Evolutionary conservation across 2,888 invertebrate genomes (phyloP), one percentile per base, ranked within the genome.

Genomic region (Embidobia sp.): DNA sequence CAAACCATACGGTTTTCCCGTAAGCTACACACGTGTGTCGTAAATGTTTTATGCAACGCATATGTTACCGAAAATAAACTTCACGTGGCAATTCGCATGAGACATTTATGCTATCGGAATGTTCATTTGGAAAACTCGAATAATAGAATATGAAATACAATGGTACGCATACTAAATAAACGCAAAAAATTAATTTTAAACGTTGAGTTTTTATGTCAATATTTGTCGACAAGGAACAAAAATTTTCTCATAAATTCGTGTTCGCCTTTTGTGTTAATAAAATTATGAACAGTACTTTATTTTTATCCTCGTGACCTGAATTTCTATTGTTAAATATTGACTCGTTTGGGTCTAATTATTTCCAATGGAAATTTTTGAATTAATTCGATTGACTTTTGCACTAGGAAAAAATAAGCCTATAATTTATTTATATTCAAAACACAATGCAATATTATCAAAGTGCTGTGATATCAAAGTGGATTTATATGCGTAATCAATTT

Each of bases 11-110:
- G 22, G 19, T 33, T 13, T 51, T 33, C 11, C n/a, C 10, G 11
- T 57, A 18, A 31, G 27, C 29, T 22, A 1, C 29, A 19, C 59
- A 44, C 15, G 46, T 46, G 33, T 22, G 13, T 15, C 44, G 11
- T 59, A 22, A 59, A 42, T 59, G 19, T 46, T 44, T 59, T 59
- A 46, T 59, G 44, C 19, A 59, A 33, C 44, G 10, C 18, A 44
- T 33, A 13, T 44, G 19, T 46, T 18, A 22, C 42, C 29, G 0
- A 59, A 59, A 44, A 59, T 59, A 59, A 59, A 44, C 44, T 44
- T 46, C 5, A 22, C 16, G 31, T 46, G 11, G n/a, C 40, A 6
- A 15, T 59, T 22, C 22, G 13, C 44, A 59, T 15, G 18, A 59
- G 44, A 44, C 59, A 59, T 44, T 57, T 44, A n/a, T 29, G 6